Base-by-base conservation (phyloP, 2,797 vertebrate genomes). In the Schizopygopsis malacanthus region DNA sequence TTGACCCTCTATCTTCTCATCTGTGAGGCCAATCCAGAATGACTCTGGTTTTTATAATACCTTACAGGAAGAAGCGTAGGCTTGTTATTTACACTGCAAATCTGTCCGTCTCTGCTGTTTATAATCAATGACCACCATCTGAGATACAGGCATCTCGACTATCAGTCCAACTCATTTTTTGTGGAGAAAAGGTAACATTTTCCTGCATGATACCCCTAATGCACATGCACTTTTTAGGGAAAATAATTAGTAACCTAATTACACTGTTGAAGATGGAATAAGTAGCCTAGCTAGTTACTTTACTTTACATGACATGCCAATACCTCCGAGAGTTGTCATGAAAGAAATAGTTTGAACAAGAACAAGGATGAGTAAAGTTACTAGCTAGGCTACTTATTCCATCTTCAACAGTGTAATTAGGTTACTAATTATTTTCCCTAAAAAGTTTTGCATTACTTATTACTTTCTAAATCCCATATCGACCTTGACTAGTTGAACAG, bases 1-100 rank as follows among this genome's bases (percentile, higher is more conserved):
- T 0, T 0, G 15, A 0, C 0, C n/a, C 70, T 94, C 93, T 1
- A 0, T 0, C 12, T n/a, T 0, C 1, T 28, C 59, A 87, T 94
- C 92, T 3, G 92, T 92, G 86, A 93, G 90, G 70, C 93, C 92
- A 6, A 93, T 94, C 92, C 92, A 94, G 87, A 93, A 94, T 63
- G 41, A 88, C n/a, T n/a, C 37, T 0, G 0, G 0, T 0, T 0
- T 0, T 76, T 5, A 90, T 0, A n/a, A 0, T 72, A 0, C 0
- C 0, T 1, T 10, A 1, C 75, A 93, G 79, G 54, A 92, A 1
- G 87, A 8, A 13, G 65, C 94, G 91, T 69, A n/a, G 28, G 4
- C 12, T 52, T 81, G 15, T 69, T 25, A 82, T n/a, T 67, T 50
- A 22, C 16, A 67, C 10, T 28, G 25, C 28, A 84, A 0, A 9